Conservation (phyloP, 2,113 vertebrate genomes). For the Oriolus oriolus region DNA sequence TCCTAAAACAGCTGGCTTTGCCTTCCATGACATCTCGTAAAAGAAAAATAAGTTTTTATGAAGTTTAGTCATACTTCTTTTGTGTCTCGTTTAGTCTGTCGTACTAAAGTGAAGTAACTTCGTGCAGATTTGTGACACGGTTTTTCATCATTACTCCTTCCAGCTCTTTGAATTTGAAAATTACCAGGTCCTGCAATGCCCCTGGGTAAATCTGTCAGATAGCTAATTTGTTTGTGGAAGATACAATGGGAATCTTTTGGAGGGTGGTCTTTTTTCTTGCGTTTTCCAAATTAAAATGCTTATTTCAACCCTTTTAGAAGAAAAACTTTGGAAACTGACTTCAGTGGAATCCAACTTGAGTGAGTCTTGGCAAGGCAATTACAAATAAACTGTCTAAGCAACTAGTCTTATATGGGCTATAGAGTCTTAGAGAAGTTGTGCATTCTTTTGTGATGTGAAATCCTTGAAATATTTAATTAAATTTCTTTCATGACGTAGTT, state of each 20-base stretch:
- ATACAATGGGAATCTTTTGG: not conserved
- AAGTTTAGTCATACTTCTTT: not conserved
- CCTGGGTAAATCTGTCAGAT: not conserved
- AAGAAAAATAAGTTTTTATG: not conserved
- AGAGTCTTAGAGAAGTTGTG: not conserved
- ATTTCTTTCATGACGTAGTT: not conserved
- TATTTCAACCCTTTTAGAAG: not conserved
- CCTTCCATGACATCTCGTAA: not conserved
- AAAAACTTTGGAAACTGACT: not conserved
- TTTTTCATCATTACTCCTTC: not conserved
- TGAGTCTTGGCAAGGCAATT: not conserved
- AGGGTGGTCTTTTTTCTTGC: not conserved
- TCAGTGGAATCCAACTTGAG: not conserved
- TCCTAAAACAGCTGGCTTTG: not conserved
- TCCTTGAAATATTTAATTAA: not conserved
- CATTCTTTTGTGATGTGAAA: not conserved
- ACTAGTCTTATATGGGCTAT: not conserved
- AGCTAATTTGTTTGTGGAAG: constrained; percentile 3
- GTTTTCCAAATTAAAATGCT: not conserved
- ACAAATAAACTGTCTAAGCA: not conserved
- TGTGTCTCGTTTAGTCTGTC: not conserved
- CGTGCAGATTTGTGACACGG: not conserved
- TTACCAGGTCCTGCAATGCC: not conserved
- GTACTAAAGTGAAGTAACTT: not conserved
- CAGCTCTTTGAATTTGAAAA: not conserved